phyloP scores from a whole-genome alignment of 92 coral and sea anemone genomes.

The Epizoanthus ramosus region DNA sequence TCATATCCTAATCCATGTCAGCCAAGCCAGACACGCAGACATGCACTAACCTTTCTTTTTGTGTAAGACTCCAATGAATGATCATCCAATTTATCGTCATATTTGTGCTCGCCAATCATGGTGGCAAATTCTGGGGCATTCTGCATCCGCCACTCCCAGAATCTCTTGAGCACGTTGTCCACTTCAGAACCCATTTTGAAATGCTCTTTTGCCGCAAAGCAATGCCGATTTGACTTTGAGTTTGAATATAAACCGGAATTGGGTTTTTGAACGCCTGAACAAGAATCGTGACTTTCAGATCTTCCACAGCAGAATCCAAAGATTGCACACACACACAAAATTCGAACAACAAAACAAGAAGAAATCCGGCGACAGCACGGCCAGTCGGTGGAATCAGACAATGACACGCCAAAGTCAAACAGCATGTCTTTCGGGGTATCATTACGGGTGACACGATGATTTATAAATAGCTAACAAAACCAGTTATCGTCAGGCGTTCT shows the following conservation, averaged over 20 bases:
- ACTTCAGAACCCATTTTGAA: slow-evolving; percentile 66
- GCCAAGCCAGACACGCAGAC: too few relatives aligned
- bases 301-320: neutral
- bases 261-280: too few relatives aligned
- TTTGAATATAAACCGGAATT: neutral
- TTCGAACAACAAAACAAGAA: neutral
- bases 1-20: too few relatives aligned
- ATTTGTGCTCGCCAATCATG: slow-evolving; percentile 75
- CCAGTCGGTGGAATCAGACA: neutral
- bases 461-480: too few relatives aligned
- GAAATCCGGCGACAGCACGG: neutral
- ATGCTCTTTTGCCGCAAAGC: neutral
- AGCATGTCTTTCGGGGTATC: neutral
- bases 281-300: neutral
- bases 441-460: neutral
- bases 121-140: slow-evolving; percentile 93
- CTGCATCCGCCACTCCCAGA: slow-evolving; percentile 94
- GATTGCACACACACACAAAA: neutral
- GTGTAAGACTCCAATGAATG: slow-evolving; percentile 72
- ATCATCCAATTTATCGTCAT: slow-evolving; percentile 73
- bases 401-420: neutral
- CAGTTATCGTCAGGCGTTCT: slow-evolving; percentile 35
- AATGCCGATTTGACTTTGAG: neutral
- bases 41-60: slow-evolving; percentile 68
- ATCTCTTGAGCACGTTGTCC: slow-evolving; percentile 71